Base-by-base conservation (phyloP, 2,888 invertebrate genomes). In the Limnephilus lunatus region DNA sequence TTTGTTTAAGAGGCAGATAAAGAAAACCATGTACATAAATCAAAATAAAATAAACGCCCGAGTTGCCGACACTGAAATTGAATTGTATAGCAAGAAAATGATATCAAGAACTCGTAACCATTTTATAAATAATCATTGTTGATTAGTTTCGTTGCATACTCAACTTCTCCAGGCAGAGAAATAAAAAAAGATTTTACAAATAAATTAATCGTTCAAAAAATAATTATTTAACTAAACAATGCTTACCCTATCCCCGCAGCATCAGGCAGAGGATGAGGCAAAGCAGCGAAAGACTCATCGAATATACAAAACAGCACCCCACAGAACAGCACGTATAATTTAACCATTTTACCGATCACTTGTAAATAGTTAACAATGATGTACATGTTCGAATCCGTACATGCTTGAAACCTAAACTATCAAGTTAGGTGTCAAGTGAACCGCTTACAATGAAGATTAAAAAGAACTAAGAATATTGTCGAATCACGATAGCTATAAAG, bases 231-330 rank as follows among this genome's bases (percentile, higher is more conserved):
- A 83, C 12, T 7, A 9, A 31, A 31, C 30, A 35, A 32, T 25
- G 19, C 32, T n/a, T 68, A 87, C 87, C 87, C 87, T 15, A 87
- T 87, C 30, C 87, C 87, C 53, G 25, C 30, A 12, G 48, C 14
- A 7, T 87, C 15, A 30, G 87, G 53, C 31, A 53, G 87, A 7
- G 53, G 53, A 53, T n/a, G 15, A 53, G 87, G 87, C 53, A 87
- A 25, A 14, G 87, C 31, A 5, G 87, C 53, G 32, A 53, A 53
- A 25, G 31, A 87, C 15, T 53, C 87, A 4, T 15, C 31, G 14
- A 87, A 31, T 9, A 32, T 11, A 53, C 15, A 87, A 53, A 87
- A 31, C 30, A 87, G n/a, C 53, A 87, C 15, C 30, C 87, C 87
- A 53, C 14, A 53, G 4, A n/a, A 31, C 3, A 39, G n/a, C 12